Evolutionary conservation across 1,140 invertebrate genomes (phyloP), one percentile per base, ranked within the genome.

Genomic region (Macrocentrus cingulum): DNA sequence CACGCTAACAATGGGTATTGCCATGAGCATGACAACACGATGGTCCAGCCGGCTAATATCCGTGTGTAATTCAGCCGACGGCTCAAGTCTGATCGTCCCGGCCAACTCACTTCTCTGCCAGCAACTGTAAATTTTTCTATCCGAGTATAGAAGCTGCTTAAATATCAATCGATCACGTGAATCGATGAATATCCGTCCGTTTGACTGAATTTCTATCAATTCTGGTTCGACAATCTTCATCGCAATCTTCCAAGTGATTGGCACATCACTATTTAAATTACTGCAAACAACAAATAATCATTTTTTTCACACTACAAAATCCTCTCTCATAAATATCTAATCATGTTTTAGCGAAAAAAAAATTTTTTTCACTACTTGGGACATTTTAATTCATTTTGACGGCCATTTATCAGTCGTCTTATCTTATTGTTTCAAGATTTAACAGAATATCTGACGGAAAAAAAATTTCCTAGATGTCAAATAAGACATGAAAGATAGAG

Each of bases 51-150:
- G 74, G 1, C 82, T 13, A n/a, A 39, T 39, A n/a, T 39, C 36
- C 8, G 36, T 34, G 64, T 82, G 69, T 7, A 81, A 61, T 66
- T 75, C 74, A 60, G 80, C 75, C 20, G 77, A 79, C 18, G 87
- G 81, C 19, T 81, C 68, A 6, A 88, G 66, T 59, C 81, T 76
- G 13, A 87, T 79, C n/a, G 80, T 80, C 32, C 86, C 87, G 9
- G 82, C 79, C 22, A 88, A 69, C 45, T 81, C 69, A 44, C 81
- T 75, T 56, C 77, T 68, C 69, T 87, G 82, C 87, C 87, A 89
- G 69, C 88, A 90, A 71, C 87, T 84, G 63, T 84, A 85, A 60
- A 82, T 75, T 61, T 82, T 83, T 16, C 72, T 62, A 67, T 85
- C 84, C 2, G 66, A 56, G 49, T 76, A 70, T 68, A 69, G 74